Conservation (phyloP, 2,797 vertebrate species). For the Myripristis murdjan region DNA sequence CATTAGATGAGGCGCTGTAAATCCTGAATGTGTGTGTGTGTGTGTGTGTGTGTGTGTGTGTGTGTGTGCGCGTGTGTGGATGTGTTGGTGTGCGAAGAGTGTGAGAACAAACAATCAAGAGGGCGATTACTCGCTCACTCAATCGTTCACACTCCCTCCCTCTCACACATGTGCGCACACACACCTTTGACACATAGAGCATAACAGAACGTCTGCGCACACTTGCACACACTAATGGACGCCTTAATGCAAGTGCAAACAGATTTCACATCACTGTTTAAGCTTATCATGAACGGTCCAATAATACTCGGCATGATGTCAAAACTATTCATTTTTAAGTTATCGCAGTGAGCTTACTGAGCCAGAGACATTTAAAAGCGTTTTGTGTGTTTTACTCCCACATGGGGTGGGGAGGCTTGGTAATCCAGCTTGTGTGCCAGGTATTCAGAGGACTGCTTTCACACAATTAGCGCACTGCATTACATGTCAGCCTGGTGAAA, state of each 20-base stretch:
- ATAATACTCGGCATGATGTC: not conserved
- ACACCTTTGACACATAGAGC: no score
- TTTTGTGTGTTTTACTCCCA: no score
- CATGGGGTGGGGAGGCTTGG: no score
- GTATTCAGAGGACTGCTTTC: not conserved
- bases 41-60: not conserved
- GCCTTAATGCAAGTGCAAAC: conserved; percentile 3
- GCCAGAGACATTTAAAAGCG: no score
- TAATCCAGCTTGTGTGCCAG: not conserved
- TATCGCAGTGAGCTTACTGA: no score
- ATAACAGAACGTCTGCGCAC: not conserved
- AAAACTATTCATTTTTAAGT: no score
- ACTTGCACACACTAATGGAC: not conserved
- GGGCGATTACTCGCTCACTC: no score
- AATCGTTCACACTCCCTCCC: no score
- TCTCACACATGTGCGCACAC: no score
- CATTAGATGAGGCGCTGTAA: not conserved
- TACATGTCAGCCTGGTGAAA: not conserved
- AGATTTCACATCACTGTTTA: conserved; percentile 2
- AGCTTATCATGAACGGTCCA: not conserved
- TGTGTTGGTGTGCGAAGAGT: not conserved
- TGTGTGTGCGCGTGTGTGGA: no score
- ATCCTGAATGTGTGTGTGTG: not conserved
- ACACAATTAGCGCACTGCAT: not conserved
- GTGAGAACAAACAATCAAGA: no score